Percentiles rank a stretch among this genome's conserved stretches.
phyloP scores from a whole-genome alignment of 2,888 invertebrate genomes.

The Hetaerina titia region DNA sequence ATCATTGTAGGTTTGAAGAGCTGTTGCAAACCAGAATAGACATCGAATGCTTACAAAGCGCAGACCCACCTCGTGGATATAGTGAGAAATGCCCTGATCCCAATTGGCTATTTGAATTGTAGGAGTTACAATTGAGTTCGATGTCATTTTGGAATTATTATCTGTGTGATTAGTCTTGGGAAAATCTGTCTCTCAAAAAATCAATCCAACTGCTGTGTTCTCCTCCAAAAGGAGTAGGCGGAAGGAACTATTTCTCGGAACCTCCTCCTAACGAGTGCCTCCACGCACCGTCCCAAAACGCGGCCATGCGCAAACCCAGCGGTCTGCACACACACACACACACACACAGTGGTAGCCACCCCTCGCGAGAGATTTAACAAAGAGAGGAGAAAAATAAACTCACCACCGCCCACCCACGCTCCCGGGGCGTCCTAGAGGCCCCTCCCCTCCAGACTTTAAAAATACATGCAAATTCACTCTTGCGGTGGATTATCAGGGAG shows the following conservation, averaged over 20 bases:
- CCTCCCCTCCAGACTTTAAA: neutral
- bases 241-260: neutral
- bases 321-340: neutral
- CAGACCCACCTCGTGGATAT: no score
- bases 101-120: no score
- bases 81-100: no score
- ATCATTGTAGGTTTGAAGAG: no score
- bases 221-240: neutral
- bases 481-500: conserved; percentile 28
- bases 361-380: neutral
- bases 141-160: no score
- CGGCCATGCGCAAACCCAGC: conserved; percentile 1
- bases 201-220: no score
- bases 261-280: neutral
- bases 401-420: neutral
- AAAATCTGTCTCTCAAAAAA: no score
- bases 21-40: no score
- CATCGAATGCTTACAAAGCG: no score
- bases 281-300: neutral
- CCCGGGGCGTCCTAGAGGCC: neutral
- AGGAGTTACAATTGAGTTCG: no score
- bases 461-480: conserved; percentile 57
- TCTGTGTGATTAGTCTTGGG: neutral
- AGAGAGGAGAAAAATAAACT: neutral
- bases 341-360: neutral